These are phyloP conservation scores for Pyralis farinalis DNA, from an alignment of 2,888 invertebrate genomes.

Conservation along the genomic window DNA sequence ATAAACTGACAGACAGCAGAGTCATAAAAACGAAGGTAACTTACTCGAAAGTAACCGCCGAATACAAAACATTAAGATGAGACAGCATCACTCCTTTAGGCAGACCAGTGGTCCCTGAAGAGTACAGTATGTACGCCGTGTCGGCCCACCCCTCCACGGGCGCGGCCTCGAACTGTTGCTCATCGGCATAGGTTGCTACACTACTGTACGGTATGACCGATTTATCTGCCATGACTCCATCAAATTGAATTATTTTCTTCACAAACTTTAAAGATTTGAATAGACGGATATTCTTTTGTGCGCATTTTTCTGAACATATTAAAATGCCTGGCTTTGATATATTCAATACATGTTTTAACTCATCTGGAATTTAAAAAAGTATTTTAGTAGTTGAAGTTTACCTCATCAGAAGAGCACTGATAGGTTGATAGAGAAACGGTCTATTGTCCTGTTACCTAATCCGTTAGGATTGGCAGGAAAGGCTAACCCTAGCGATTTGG, in stretches of 20 bases:
- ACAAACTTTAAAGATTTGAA: slow-evolving; percentile 40
- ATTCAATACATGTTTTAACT: slow-evolving; percentile 78
- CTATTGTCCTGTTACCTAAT: no score
- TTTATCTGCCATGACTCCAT: slow-evolving; percentile 65
- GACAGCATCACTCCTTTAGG: slow-evolving; percentile 89
- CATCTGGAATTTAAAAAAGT: slow-evolving; percentile 46
- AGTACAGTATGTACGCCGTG: slow-evolving; percentile 71
- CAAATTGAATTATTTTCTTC: slow-evolving; percentile 81
- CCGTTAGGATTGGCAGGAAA: no score
- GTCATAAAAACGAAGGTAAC: slow-evolving; percentile 11
- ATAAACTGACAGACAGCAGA: no score
- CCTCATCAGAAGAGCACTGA: no score
- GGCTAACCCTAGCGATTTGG: no score
- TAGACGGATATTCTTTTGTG: slow-evolving; percentile 36
- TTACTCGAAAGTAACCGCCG: slow-evolving; percentile 71
- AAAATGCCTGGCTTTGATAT: slow-evolving; percentile 85
- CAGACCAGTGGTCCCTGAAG: slow-evolving; percentile 88
- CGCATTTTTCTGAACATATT: slow-evolving; percentile 72
- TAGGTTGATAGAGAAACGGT: no score
- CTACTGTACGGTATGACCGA: slow-evolving; percentile 26
- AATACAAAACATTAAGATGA: slow-evolving; percentile 71
- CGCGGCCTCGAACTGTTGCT: slow-evolving; percentile 26
- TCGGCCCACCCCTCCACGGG: slow-evolving; percentile 38
- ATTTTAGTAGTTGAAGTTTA: no score
- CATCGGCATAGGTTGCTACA: slow-evolving; percentile 23